Percentiles rank a stretch among this genome's conserved stretches.
phyloP scores from a whole-genome alignment of 1,140 invertebrate species.

The Nylanderia fulva region DNA sequence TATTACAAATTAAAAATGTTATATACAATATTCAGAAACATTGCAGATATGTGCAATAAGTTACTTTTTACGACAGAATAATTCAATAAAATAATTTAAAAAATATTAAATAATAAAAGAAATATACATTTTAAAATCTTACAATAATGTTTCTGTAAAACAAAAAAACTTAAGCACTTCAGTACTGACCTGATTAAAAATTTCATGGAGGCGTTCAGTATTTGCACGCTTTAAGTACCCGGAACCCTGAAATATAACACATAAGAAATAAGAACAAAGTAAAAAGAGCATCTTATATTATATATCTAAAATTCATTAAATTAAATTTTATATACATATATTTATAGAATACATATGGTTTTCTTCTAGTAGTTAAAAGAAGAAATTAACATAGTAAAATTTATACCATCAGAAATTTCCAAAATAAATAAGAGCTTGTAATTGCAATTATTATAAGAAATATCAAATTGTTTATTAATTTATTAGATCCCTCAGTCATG shows the following conservation, averaged over 20 bases:
- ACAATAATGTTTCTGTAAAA: background rate
- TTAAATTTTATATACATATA: background rate
- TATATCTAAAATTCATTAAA: background rate
- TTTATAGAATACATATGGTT: too few relatives aligned
- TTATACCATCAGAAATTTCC: too few relatives aligned
- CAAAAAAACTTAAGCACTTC: background rate
- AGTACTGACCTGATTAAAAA: slow-evolving; percentile 91
- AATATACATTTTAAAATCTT: background rate
- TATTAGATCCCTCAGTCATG: background rate
- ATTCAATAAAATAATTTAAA: background rate
- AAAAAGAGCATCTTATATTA: background rate
- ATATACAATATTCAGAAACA: background rate
- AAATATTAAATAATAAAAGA: background rate
- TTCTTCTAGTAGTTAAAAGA: too few relatives aligned
- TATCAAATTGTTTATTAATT: background rate
- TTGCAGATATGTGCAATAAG: background rate
- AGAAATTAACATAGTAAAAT: too few relatives aligned
- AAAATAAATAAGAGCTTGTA: too few relatives aligned
- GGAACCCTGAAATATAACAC: slow-evolving; percentile 88
- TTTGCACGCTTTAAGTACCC: slow-evolving; percentile 95
- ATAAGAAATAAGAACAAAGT: background rate
- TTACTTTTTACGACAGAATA: background rate
- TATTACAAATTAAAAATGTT: background rate
- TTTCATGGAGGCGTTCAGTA: slow-evolving; percentile 92
- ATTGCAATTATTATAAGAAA: too few relatives aligned